Evolutionary conservation across 2,113 vertebrate species (phyloP).

Genomic region (Meleagris gallopavo): DNA sequence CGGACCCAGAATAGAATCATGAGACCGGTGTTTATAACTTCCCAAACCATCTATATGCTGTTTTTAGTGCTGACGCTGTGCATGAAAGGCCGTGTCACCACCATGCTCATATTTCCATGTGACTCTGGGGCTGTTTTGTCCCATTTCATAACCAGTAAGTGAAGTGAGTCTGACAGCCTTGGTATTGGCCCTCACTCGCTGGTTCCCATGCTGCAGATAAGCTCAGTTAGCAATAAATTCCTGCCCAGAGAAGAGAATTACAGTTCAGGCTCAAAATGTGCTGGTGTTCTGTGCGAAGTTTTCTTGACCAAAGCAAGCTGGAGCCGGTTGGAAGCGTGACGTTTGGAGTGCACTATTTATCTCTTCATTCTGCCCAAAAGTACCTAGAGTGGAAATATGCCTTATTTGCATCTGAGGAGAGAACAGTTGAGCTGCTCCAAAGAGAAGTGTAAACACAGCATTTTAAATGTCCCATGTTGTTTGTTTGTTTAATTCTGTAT

Average conservation of each 20-base stretch:
- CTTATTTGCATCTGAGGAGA: neutral
- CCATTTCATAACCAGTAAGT: slow-evolving; percentile 45
- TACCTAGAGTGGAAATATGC: slow-evolving; percentile 38
- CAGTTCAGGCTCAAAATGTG: neutral
- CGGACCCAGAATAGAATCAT: slow-evolving; percentile 24
- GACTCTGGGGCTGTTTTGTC: neutral
- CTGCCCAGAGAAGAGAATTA: slow-evolving; percentile 46
- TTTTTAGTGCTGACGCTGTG: neutral
- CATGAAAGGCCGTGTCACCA: neutral
- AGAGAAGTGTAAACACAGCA: neutral
- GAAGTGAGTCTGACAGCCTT: slow-evolving; percentile 38
- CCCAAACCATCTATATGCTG: slow-evolving; percentile 45
- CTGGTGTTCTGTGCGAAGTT: neutral
- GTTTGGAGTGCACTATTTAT: neutral
- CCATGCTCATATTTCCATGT: neutral
- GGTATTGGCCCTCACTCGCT: neutral
- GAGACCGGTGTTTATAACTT: neutral
- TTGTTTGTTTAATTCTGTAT: neutral
- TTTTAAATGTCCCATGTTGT: neutral
- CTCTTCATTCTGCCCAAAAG: slow-evolving; percentile 48
- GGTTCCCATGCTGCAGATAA: slow-evolving; percentile 55
- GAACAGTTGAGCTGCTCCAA: slow-evolving; percentile 19
- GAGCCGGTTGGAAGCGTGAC: neutral
- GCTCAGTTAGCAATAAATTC: slow-evolving; percentile 15
- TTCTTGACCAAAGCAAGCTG: slow-evolving; percentile 63